Conservation (phyloP, 1,140 invertebrate species). For the Musca domestica region DNA sequence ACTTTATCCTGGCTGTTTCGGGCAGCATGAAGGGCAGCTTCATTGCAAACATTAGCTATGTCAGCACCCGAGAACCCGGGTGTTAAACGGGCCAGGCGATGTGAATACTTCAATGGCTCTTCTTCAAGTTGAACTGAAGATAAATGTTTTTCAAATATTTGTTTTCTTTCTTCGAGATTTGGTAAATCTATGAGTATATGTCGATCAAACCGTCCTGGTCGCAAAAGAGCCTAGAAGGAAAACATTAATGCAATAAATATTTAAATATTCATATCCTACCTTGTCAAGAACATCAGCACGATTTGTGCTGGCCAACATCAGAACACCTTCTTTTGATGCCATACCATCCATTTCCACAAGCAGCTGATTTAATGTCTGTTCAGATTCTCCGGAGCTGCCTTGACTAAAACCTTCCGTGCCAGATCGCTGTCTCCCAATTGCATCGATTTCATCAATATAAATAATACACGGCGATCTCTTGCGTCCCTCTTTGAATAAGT, state of each 20-base stretch:
- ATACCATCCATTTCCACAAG: conserved; percentile 99
- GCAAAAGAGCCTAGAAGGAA: conserved; percentile 70
- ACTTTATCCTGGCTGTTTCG: conserved; percentile 69
- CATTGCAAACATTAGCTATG: conserved; percentile 93
- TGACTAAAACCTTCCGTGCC: conserved; percentile 53
- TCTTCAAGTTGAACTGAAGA: conserved; percentile 76
- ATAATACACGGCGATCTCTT: conserved; percentile 93
- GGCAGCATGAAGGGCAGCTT: conserved; percentile 89
- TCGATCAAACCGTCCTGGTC: conserved; percentile 94
- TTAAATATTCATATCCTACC: conserved; percentile 32
- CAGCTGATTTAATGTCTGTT: conserved; percentile 96
- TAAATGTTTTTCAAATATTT: conserved; percentile 93
- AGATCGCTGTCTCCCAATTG: conserved; percentile 85
- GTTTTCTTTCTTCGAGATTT: conserved; percentile 80
- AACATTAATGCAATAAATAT: conserved; percentile 27
- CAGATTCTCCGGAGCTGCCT: conserved; percentile 75
- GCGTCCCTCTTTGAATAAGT: conserved; percentile 91
- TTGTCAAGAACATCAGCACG: conserved; percentile 94
- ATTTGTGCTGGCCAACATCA: conserved; percentile 96
- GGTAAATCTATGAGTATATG: conserved; percentile 96
- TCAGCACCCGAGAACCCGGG: conserved; percentile 90
- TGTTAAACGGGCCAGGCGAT: conserved; percentile 77
- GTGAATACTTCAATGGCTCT: conserved; percentile 65
- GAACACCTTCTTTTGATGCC: conserved; percentile 85
- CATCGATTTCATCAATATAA: conserved; percentile 99